These are phyloP conservation scores for Dicranocentrus wangi DNA, from an alignment of 2,888 invertebrate species.

Conservation along the genomic window DNA sequence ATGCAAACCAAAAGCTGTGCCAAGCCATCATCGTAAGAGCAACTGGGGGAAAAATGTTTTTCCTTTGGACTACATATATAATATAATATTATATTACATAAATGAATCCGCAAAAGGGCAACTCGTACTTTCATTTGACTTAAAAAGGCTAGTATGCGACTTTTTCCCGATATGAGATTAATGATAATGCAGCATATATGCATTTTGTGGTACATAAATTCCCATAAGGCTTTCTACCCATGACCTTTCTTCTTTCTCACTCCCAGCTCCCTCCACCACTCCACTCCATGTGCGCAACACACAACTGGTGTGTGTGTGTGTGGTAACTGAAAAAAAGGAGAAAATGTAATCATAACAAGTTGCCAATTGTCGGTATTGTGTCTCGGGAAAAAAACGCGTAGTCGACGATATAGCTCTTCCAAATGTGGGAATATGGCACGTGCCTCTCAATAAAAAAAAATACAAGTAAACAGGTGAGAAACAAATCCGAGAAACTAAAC, in stretches of 20 bases:
- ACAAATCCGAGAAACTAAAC: slow-evolving; percentile 64
- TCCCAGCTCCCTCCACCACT: slow-evolving; percentile 18
- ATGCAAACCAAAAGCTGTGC: too few species aligned
- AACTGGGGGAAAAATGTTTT: background rate
- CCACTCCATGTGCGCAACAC: slow-evolving; percentile 13
- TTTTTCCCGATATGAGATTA: slow-evolving; percentile 54
- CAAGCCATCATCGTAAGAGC: too few species aligned
- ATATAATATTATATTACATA: too few species aligned
- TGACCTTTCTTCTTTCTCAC: slow-evolving; percentile 61
- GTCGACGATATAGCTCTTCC: slow-evolving; percentile 54
- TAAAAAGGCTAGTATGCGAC: slow-evolving; percentile 59
- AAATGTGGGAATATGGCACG: slow-evolving; percentile 67
- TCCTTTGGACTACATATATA: too few species aligned
- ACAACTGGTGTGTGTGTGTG: background rate
- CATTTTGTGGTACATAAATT: slow-evolving; percentile 59
- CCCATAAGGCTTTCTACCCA: slow-evolving; percentile 59
- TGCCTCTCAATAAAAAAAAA: slow-evolving; percentile 42
- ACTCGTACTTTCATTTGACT: slow-evolving; percentile 50
- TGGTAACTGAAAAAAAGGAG: slow-evolving; percentile 1
- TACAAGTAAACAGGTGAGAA: slow-evolving; percentile 61
- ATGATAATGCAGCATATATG: slow-evolving; percentile 33
- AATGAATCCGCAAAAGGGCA: too few species aligned
- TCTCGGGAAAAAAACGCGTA: slow-evolving; percentile 26
- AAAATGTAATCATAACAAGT: slow-evolving; percentile 50
- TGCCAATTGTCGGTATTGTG: slow-evolving; percentile 50